phyloP scores from a whole-genome alignment of 2,113 vertebrate genomes.

The Leuciscus idus region DNA sequence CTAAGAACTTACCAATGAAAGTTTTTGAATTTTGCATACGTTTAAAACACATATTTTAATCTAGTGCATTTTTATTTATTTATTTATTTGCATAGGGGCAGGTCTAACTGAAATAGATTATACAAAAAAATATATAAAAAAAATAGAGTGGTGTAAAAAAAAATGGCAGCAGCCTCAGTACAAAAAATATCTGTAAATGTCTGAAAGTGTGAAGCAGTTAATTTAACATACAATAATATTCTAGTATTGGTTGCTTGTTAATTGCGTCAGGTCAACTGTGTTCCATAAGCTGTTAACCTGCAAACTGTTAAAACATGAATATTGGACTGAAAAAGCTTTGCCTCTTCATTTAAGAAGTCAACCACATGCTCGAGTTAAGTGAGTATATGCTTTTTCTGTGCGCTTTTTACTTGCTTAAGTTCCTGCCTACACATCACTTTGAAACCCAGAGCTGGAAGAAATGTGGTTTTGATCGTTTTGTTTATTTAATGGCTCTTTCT shows the following conservation, averaged over 20 bases:
- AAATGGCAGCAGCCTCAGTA: not conserved
- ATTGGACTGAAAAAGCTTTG: not conserved
- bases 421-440: slow-evolving; percentile 23
- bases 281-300: not conserved
- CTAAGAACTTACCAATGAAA: not conserved
- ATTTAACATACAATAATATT: not conserved
- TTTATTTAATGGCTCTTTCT: slow-evolving; percentile 16
- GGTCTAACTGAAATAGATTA: not conserved
- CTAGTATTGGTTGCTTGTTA: slow-evolving; percentile 10
- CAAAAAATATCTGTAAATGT: not conserved
- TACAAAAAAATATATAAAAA: not conserved
- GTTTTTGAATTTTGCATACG: not conserved
- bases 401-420: slow-evolving; percentile 19
- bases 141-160: not conserved
- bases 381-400: not conserved
- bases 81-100: not conserved
- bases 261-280: not conserved
- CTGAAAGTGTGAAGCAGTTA: not conserved
- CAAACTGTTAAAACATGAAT: not conserved
- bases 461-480: slow-evolving; percentile 40
- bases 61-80: not conserved
- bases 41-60: not conserved
- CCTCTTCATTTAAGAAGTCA: slow-evolving; percentile 10
- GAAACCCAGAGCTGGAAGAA: slow-evolving; percentile 11
- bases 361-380: not conserved